Conservation (phyloP, 2,888 invertebrate genomes). For the Diploptera punctata region DNA sequence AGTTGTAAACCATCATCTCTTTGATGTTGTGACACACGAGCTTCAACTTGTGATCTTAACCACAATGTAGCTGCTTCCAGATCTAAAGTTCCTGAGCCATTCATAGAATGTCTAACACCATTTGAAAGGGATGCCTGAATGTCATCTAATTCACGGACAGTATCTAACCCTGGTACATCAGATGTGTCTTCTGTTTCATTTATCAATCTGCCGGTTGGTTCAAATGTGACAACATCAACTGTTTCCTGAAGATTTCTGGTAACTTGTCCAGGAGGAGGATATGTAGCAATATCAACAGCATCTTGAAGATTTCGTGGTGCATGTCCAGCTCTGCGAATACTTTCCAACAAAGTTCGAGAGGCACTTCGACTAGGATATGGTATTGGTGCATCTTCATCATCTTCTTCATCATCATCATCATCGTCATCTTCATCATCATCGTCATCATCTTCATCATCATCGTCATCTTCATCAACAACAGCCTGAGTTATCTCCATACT, state of each 20-base stretch:
- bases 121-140: background rate
- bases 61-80: slow-evolving; percentile 36
- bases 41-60: slow-evolving; percentile 34
- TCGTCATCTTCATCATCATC: slow-evolving; percentile 9
- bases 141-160: background rate
- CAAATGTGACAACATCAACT: slow-evolving; percentile 12
- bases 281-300: slow-evolving; percentile 2
- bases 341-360: background rate
- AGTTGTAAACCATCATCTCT: background rate
- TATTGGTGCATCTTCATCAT: background rate
- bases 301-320: slow-evolving; percentile 19
- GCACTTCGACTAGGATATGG: background rate
- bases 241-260: slow-evolving; percentile 25
- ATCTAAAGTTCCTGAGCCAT: slow-evolving; percentile 28
- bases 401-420: slow-evolving; percentile 11
- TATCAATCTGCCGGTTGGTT: background rate
- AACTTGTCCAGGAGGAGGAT: background rate
- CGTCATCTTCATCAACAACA: background rate
- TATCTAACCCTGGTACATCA: background rate
- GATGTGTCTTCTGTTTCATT: background rate
- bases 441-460: background rate
- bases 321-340: slow-evolving; percentile 1
- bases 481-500: background rate
- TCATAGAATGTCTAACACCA: background rate
- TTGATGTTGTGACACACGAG: background rate